These are phyloP conservation scores for Corvus hawaiiensis DNA, from an alignment of 2,113 vertebrate species.

Conservation along the genomic window DNA sequence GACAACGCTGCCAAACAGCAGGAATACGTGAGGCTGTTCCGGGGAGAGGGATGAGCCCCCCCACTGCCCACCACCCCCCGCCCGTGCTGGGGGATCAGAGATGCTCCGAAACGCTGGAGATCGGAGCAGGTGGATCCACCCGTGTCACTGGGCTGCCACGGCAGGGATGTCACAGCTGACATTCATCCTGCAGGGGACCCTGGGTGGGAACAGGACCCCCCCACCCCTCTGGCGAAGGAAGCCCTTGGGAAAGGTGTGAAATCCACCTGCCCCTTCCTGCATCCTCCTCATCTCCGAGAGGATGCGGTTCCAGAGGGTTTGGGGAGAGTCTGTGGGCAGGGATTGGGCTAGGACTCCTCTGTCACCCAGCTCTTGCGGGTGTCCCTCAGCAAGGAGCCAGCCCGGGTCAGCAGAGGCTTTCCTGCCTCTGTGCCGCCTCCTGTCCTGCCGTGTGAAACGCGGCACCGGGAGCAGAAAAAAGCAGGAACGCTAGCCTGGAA, in stretches of 20 bases:
- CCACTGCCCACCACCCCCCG: fast-evolving
- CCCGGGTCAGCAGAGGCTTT: background rate
- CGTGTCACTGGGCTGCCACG: background rate
- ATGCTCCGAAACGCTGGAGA: background rate
- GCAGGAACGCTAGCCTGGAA: background rate
- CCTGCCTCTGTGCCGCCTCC: background rate
- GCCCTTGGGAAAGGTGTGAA: background rate
- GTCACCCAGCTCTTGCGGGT: fast-evolving
- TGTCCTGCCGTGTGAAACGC: background rate
- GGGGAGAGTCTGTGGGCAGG: background rate
- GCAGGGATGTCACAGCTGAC: background rate
- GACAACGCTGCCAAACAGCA: background rate
- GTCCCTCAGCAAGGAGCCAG: background rate
- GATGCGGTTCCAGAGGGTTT: fast-evolving
- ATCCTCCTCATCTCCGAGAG: fast-evolving
- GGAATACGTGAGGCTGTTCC: background rate
- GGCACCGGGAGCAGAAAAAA: background rate
- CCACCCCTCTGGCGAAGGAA: fast-evolving
- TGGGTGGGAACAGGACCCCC: background rate
- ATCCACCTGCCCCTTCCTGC: background rate
- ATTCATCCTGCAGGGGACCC: background rate
- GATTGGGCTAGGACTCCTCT: background rate
- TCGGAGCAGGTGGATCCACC: background rate
- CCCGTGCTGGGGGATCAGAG: fast-evolving
- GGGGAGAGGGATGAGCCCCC: background rate